Evolutionary conservation across 2,888 invertebrate genomes (phyloP).

Genomic region (Sarcophaga carnaria): DNA sequence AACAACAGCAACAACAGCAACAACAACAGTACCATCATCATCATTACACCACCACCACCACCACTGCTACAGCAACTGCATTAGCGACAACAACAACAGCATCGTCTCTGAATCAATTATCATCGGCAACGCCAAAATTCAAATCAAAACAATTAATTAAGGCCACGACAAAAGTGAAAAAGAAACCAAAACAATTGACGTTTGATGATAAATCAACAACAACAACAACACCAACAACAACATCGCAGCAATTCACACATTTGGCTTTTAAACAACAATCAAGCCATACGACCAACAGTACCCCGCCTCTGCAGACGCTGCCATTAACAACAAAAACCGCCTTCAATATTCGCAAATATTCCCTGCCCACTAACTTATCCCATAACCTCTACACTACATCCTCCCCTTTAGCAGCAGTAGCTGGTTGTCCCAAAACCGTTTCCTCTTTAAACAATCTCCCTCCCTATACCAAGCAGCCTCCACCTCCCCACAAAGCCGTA

Average conservation of each 20-base stretch:
- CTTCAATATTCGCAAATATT: slow-evolving; percentile 63
- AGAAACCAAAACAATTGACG: slow-evolving; percentile 75
- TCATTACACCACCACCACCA: slow-evolving; percentile 27
- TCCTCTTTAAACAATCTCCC: slow-evolving; percentile 29
- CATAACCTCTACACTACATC: slow-evolving; percentile 47
- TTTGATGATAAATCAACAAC: slow-evolving; percentile 68
- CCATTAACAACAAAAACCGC: slow-evolving; percentile 30
- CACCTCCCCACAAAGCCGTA: background rate
- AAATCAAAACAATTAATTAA: slow-evolving; percentile 75
- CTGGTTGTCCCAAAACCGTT: slow-evolving; percentile 39
- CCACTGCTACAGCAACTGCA: slow-evolving; percentile 23
- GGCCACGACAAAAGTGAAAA: slow-evolving; percentile 77
- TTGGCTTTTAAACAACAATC: slow-evolving; percentile 5
- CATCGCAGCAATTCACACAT: slow-evolving; percentile 34
- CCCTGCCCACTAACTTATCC: slow-evolving; percentile 60
- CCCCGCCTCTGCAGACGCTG: slow-evolving; percentile 50
- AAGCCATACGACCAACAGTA: slow-evolving; percentile 41
- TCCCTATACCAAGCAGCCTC: slow-evolving; percentile 28
- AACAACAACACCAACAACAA: slow-evolving; percentile 23
- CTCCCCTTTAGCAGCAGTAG: slow-evolving; percentile 35
- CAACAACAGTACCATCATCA: slow-evolving; percentile 51
- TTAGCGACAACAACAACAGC: slow-evolving; percentile 35
- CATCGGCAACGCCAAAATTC: slow-evolving; percentile 67
- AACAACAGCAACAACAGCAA: slow-evolving; percentile 54
- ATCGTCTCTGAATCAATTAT: slow-evolving; percentile 33